Percentiles rank a stretch among this genome's conserved stretches.
Evolutionary conservation across 2,888 invertebrate genomes (phyloP).

Genomic region (Drosophila mulleri): DNA sequence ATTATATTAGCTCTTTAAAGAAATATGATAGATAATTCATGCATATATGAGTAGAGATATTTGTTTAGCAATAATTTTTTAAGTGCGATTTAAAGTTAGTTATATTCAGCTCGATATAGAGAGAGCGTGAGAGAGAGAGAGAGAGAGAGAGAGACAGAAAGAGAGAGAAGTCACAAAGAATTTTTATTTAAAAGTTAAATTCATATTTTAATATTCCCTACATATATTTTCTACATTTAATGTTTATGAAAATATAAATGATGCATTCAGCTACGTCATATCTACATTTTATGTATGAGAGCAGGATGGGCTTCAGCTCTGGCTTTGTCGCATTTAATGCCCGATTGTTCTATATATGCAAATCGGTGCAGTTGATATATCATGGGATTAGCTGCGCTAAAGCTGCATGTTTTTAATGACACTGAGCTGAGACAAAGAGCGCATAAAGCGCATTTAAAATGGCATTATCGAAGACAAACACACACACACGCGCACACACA

Average conservation of each 20-base stretch:
- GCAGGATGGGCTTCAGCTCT: constrained; percentile 14
- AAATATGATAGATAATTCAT: no score
- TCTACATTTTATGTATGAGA: not conserved
- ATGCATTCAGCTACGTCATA: constrained; percentile 11
- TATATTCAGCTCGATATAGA: no score
- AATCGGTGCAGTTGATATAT: constrained; percentile 58
- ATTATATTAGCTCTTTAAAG: no score
- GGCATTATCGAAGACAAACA: constrained; percentile 57
- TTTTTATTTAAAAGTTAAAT: no score
- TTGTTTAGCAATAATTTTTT: no score
- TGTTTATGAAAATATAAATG: not conserved
- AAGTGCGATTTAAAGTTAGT: no score
- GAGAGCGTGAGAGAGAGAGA: no score
- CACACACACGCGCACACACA: not conserved
- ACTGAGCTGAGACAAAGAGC: constrained; percentile 61
- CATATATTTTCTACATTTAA: no score
- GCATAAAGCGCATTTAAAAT: constrained; percentile 74
- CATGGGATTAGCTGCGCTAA: constrained; percentile 57
- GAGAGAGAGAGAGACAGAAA: no score
- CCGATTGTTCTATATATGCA: constrained; percentile 33
- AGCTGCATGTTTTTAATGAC: constrained; percentile 69
- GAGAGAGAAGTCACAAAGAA: no score
- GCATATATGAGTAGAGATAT: no score
- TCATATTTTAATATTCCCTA: no score
- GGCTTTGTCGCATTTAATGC: constrained; percentile 18